A percentile compares a stretch with the other conserved stretches of the same genome.
These are phyloP conservation scores for Sipha flava DNA, from an alignment of 1,140 invertebrate species.

Conservation along the genomic window DNA sequence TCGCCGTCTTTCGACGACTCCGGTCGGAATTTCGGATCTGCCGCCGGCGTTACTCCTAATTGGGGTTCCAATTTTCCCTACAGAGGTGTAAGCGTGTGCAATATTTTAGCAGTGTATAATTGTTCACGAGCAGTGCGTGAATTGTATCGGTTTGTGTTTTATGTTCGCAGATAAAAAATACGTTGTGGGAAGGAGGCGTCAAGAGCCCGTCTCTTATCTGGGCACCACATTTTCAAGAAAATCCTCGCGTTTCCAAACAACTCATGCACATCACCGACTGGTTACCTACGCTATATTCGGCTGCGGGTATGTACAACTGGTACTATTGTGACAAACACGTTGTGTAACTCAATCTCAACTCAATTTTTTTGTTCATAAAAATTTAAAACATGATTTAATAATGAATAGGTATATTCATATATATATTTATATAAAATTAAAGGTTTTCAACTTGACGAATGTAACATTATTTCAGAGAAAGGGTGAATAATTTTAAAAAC, in stretches of 20 bases:
- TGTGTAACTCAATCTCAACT: no score
- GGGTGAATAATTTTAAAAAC: no score
- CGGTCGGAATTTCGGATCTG: slow-evolving; percentile 39
- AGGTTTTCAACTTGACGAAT: no score
- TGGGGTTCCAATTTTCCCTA: slow-evolving; percentile 61
- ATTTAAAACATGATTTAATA: no score
- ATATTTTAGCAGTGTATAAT: not conserved
- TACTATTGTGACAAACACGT: no score
- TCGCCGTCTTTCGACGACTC: slow-evolving; percentile 53
- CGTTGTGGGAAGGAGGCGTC: slow-evolving; percentile 63
- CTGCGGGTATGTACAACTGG: slow-evolving; percentile 41
- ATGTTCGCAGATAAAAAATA: slow-evolving; percentile 39
- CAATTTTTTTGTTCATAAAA: no score
- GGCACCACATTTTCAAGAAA: slow-evolving; percentile 49
- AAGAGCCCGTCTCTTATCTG: slow-evolving; percentile 56
- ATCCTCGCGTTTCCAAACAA: slow-evolving; percentile 46
- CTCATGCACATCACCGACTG: slow-evolving; percentile 63
- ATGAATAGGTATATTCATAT: no score
- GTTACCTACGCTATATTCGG: slow-evolving; percentile 58
- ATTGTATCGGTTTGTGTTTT: not conserved
- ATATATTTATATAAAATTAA: no score
- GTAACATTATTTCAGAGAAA: no score
- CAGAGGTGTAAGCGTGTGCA: slow-evolving; percentile 48
- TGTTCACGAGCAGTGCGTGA: no score
- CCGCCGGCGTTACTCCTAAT: slow-evolving; percentile 48